These are phyloP conservation scores for Standfussiana lucernea DNA, from an alignment of 2,888 invertebrate species.

Conservation along the genomic window DNA sequence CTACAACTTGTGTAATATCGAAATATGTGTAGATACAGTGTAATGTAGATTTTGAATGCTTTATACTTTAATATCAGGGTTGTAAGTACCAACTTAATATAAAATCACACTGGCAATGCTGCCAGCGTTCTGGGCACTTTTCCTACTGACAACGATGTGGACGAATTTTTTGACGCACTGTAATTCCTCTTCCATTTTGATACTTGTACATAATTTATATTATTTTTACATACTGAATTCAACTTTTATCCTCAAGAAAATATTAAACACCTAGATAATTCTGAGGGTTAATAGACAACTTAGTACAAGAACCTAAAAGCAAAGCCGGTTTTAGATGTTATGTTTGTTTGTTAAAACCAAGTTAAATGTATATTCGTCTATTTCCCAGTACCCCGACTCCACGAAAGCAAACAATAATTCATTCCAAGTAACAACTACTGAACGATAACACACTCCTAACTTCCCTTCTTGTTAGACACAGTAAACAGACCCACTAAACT, in stretches of 20 bases:
- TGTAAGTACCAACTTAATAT: not conserved
- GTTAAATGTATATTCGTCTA: not conserved
- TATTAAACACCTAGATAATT: not conserved
- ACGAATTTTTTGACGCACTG: no score
- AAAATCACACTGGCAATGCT: not conserved
- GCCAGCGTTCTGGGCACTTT: no score
- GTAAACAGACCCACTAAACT: conserved; percentile 40
- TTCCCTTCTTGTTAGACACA: conserved; percentile 5
- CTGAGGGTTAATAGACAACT: not conserved
- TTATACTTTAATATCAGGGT: not conserved
- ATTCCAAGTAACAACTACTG: conserved; percentile 2
- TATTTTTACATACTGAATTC: no score
- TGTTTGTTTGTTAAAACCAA: no score
- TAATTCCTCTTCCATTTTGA: no score
- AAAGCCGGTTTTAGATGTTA: not conserved
- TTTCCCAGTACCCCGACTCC: not conserved
- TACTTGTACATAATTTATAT: no score
- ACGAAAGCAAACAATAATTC: conserved; percentile 27
- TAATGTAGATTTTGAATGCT: not conserved
- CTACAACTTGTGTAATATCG: no score
- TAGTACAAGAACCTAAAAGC: not conserved
- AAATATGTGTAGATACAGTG: no score
- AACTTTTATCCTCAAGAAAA: no score
- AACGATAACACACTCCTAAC: conserved; percentile 24
- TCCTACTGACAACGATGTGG: no score